Evolutionary conservation across 2,113 vertebrate species (phyloP), one percentile per base, ranked within the genome.

Genomic region (Mystacornis crossleyi): DNA sequence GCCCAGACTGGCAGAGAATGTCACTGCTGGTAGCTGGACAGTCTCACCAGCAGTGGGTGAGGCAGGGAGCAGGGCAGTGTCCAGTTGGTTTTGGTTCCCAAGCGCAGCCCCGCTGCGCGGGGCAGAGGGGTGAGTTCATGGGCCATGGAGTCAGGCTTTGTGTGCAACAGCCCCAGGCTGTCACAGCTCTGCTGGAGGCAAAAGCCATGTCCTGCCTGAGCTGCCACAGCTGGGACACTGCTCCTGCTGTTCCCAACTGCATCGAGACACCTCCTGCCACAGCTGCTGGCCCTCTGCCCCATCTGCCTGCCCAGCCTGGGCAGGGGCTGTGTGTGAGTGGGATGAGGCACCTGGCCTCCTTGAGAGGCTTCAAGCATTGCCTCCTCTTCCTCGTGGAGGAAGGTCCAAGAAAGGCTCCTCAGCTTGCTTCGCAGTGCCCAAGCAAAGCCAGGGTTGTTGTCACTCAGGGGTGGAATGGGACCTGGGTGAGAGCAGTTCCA

Each of bases 81-180:
- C 29, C 1, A 3, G 64, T 11, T 26, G 54, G 2, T 28, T 43
- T 9, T 62, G 34, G 48, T 14, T 48, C 62, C 57, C 18, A 7
- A 26, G 71, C 6, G 14, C 51, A 33, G 54, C 38, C 43, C 38
- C 29, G 65, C 40, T 3, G 4, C 50, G 1, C 6, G 0, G 24
- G 57, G 38, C 53, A 42, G 43, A 45, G 36, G 42, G 24, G 4
- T 19, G 50, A 79, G 61, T 8, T 51, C 6, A 0, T 0, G 1
- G 31, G 34, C 38, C 21, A 10, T 20, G 0, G 0, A 1, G 0
- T 21, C 31, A 29, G 67, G 20, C 12, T 34, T n/a, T 43, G 31
- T 33, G 19, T 10, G 33, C 21, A 18, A 4, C 60, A 79, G 60
- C 65, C 47, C 45, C 20, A n/a, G 28, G 71, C 62, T 64, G 42